These are phyloP conservation scores for Coremacera marginata DNA, from an alignment of 2,888 invertebrate genomes.

Conservation along the genomic window DNA sequence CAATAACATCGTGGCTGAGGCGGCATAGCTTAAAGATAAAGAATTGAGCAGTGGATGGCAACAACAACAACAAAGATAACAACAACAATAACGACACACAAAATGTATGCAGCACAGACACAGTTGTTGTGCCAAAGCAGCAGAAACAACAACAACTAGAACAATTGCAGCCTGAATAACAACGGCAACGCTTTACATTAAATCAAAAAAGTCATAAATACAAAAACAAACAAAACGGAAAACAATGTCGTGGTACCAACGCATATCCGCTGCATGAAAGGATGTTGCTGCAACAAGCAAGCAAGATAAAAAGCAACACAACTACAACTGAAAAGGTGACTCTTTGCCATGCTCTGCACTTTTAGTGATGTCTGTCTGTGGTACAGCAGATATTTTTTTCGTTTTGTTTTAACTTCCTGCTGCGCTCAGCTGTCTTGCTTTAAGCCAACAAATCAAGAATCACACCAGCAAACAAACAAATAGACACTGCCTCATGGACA, in stretches of 20 bases:
- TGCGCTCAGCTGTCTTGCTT: neutral
- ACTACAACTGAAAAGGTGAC: neutral
- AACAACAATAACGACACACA: neutral
- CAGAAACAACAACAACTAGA: too few species aligned
- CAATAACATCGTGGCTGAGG: neutral
- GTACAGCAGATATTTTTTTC: too few species aligned
- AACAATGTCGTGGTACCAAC: too few species aligned
- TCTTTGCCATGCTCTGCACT: too few species aligned
- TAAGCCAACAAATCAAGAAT: neutral
- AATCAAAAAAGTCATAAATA: constrained; percentile 3
- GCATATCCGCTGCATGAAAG: neutral
- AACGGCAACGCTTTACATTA: neutral
- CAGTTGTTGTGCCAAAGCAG: neutral
- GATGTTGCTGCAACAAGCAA: neutral
- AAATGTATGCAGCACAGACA: neutral
- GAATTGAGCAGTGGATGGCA: neutral
- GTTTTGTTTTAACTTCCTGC: too few species aligned
- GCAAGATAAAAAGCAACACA: neutral
- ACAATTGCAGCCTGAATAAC: neutral
- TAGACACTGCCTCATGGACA: neutral
- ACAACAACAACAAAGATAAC: neutral
- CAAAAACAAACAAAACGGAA: neutral
- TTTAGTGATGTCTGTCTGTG: too few species aligned
- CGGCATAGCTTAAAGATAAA: neutral
- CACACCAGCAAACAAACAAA: neutral